phyloP scores from a whole-genome alignment of 1,140 invertebrate genomes.

The Bombus terrestris region DNA sequence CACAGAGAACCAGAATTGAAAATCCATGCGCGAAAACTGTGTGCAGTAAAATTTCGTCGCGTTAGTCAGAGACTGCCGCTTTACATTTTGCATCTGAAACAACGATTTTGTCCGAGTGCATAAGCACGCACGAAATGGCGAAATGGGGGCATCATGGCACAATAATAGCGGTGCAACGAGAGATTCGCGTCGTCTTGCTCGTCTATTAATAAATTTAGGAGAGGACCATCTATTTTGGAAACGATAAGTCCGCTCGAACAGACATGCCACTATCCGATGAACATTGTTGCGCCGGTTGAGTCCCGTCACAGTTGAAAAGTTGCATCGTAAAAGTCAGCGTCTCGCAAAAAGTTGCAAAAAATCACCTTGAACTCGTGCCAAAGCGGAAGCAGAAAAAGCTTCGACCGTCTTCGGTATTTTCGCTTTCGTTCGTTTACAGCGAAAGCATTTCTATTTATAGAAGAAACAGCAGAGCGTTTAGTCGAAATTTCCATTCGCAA shows the following conservation, averaged over 20 bases:
- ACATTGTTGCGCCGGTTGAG: conserved; percentile 5
- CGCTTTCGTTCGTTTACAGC: conserved; percentile 1
- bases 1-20: too few relatives aligned
- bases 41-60: too few relatives aligned
- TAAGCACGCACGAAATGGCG: conserved; percentile 38
- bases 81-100: not conserved
- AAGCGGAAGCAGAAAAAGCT: conserved; percentile 5
- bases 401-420: conserved; percentile 24
- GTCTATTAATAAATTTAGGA: conserved; percentile 71
- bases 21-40: too few relatives aligned
- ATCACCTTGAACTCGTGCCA: not conserved
- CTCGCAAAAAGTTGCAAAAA: not conserved
- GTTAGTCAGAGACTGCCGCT: too few relatives aligned
- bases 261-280: not conserved
- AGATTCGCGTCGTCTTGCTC: conserved; percentile 69
- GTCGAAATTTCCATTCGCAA: not conserved
- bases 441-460: conserved; percentile 46
- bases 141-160: conserved; percentile 62
- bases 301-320: not conserved
- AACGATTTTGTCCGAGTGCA: conserved; percentile 14
- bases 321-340: too few relatives aligned
- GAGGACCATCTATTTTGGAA: conserved; percentile 70
- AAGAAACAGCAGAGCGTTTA: not conserved
- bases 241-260: conserved; percentile 48
- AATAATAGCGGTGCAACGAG: conserved; percentile 72